Evolutionary conservation across 2,888 invertebrate genomes (phyloP).

Genomic region (Drosophila seclusa): DNA sequence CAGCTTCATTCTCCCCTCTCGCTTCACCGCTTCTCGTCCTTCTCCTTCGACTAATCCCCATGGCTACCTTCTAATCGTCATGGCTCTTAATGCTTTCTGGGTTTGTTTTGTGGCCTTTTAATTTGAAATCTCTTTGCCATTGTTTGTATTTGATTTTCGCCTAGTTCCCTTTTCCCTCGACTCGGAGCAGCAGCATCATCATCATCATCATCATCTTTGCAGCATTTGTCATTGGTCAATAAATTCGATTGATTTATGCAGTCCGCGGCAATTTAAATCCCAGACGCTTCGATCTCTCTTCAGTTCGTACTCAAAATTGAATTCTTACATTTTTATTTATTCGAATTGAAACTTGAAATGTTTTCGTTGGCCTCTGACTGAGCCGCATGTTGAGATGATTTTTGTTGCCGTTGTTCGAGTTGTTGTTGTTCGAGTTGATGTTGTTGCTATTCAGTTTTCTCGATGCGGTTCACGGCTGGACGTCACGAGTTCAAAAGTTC

Average conservation of each 20-base stretch:
- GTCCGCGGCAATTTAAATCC: conserved; percentile 60
- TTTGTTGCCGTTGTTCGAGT: conserved; percentile 2
- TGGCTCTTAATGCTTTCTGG: conserved; percentile 53
- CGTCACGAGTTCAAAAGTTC: conserved; percentile 68
- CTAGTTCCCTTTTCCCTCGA: conserved; percentile 23
- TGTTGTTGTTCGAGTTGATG: background rate
- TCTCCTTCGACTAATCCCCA: conserved; percentile 20
- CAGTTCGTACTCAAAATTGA: conserved; percentile 49
- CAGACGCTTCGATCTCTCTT: conserved; percentile 41
- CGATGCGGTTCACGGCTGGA: conserved; percentile 54
- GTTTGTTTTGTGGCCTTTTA: conserved; percentile 51
- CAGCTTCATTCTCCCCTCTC: background rate
- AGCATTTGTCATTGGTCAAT: conserved; percentile 80
- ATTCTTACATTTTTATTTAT: conserved; percentile 67
- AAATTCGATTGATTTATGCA: conserved; percentile 82
- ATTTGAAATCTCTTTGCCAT: conserved; percentile 60
- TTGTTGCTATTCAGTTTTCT: conserved; percentile 32
- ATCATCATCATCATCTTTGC: conserved; percentile 33
- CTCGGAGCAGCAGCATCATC: background rate
- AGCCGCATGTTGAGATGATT: conserved; percentile 28
- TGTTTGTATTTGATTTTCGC: conserved; percentile 53
- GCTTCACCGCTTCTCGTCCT: background rate
- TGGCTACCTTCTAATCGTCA: conserved; percentile 6
- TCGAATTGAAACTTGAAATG: conserved; percentile 60
- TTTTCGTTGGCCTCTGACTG: conserved; percentile 47